phyloP scores from a whole-genome alignment of 2,888 invertebrate species.

The Elgonia sp. region DNA sequence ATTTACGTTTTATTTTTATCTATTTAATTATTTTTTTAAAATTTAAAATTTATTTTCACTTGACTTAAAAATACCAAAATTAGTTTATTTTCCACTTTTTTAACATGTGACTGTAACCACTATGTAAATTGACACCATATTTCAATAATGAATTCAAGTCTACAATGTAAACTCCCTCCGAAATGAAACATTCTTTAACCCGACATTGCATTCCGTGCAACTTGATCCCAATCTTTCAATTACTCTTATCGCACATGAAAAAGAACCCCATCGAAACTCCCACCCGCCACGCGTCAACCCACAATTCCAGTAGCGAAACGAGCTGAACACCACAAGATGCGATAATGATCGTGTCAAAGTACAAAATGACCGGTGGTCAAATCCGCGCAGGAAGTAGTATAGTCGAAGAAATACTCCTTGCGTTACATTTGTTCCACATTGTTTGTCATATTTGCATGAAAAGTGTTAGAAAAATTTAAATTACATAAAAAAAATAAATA shows the following conservation, averaged over 20 bases:
- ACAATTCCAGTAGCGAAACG: slow-evolving; percentile 12
- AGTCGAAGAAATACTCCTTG: slow-evolving; percentile 28
- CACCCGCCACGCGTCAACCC: slow-evolving; percentile 23
- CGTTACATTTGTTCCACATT: slow-evolving; percentile 28
- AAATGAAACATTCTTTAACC: slow-evolving; percentile 7
- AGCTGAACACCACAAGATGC: slow-evolving; percentile 25
- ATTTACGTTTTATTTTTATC: too few species aligned
- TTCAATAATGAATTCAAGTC: slow-evolving; percentile 1
- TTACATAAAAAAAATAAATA: too few species aligned
- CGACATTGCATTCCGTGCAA: slow-evolving; percentile 6
- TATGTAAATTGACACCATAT: not conserved
- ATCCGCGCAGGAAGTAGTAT: slow-evolving; percentile 44
- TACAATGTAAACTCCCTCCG: not conserved
- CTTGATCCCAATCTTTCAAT: slow-evolving; percentile 48
- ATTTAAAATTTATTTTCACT: too few species aligned
- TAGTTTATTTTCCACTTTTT: not conserved
- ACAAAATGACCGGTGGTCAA: slow-evolving; percentile 38
- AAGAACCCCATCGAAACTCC: slow-evolving; percentile 14
- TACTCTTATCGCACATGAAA: slow-evolving; percentile 53
- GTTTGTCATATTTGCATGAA: slow-evolving; percentile 56
- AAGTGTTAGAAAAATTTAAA: too few species aligned
- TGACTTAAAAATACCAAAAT: too few species aligned
- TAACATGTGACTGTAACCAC: not conserved
- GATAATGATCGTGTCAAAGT: slow-evolving; percentile 60
- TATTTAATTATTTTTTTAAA: too few species aligned